Base-by-base conservation (phyloP, 1,140 invertebrate species). In the Drosophila elegans region DNA sequence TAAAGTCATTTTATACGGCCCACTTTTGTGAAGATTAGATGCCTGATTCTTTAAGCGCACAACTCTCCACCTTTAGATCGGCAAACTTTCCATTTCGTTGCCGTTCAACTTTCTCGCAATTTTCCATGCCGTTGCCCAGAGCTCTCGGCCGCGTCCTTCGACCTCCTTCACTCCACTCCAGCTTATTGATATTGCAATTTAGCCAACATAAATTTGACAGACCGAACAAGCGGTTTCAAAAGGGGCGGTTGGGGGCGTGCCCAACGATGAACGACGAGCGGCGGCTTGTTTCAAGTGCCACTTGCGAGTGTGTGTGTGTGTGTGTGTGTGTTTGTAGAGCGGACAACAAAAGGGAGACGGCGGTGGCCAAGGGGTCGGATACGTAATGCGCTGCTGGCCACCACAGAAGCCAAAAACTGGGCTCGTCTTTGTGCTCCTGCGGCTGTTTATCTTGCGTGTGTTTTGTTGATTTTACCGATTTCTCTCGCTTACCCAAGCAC, bases 381-480 rank as follows among this genome's bases (percentile, higher is more conserved):
- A 57, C 55, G 56, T 59, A 78, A 68, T 81, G 52, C 34, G 55
- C 38, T 52, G 46, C 38, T 48, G 45, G 59, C 56, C 44, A 73
- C 71, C 64, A 38, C 61, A 67, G 41, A 44, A 67, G 61, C 61
- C 29, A 53, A 46, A 56, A 56, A 69, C 67, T 48, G 64, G 67
- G 63, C 49, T 69, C 41, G 48, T 46, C 41, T 55, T 48, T 45
- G 25, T 54, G 32, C 12, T 46, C 73, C 61, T 53, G 61, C 72
- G 73, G 73, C 73, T 75, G 83, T 88, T 82, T 88, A 79, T 82
- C 82, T 85, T 82, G 82, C 64, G 83, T 88, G 83, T 86, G 74
- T 86, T 86, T 86, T 86, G 83, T 86, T 86, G 83, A 88, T 88
- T 88, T 79, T 88, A 88, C 69, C 83, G 83, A 88, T 88, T 86